Base-by-base conservation (phyloP, 2,888 invertebrate genomes). In the Ctena decussata region DNA sequence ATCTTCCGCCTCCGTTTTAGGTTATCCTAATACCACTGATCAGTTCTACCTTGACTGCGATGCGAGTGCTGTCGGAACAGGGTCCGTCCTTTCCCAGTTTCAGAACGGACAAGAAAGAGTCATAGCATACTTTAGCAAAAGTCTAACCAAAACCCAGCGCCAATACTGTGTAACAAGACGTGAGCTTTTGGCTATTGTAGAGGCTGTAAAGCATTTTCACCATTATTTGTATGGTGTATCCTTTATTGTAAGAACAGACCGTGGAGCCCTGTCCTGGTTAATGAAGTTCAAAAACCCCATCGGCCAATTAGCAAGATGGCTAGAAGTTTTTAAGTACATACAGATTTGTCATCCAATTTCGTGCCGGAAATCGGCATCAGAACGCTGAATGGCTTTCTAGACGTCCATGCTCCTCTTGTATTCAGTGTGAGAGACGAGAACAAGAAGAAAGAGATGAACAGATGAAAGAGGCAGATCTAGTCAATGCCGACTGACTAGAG, bases 201-300 rank as follows among this genome's bases (percentile, higher is more conserved):
- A 71, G 35, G 41, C 82, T 0, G 49, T 80, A 11, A 82, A 82
- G 57, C 72, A 89, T 21, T 89, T 87, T 74, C 87, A 86, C 35
- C 85, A 77, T 27, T 87, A 89, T 76, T 44, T 89, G n/a, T 88
- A 83, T 77, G 88, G 88, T 30, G 41, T 44, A 27, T n/a, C 73
- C 0, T 80, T 86, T 49, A 39, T 49, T 21, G 41, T 86, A 30
- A 27, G 81, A 18, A 84, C 82, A 15, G 88, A 89, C 76, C 86
- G 90, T 79, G 84, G 80, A 44, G 74, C 86, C n/a, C 57, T 88
- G n/a, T 39, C 53, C 0, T 86, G 86, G 88, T 70, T 90, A 18
- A 57, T 57, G 15, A 75, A 69, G 44, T 87, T 30, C 82, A 84
- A 84, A 49, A 83, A 15, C 80, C 89, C 32, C 27, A 84, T 35